Percentiles rank a stretch among this genome's conserved stretches.
These are phyloP conservation scores for Xestoiulus laeticollis DNA, from an alignment of 2,888 invertebrate genomes.

Conservation along the genomic window DNA sequence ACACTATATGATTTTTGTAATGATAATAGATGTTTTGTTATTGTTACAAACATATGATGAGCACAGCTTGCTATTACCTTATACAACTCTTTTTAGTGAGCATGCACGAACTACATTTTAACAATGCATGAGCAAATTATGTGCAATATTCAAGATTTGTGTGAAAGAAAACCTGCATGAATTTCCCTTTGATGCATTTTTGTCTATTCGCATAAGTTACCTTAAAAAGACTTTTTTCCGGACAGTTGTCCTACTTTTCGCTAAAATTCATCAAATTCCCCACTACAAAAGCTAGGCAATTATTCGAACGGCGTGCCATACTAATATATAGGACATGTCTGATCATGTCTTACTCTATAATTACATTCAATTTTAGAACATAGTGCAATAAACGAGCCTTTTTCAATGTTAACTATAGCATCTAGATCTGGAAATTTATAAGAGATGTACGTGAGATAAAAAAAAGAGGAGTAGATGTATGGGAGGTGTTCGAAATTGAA, in stretches of 20 bases:
- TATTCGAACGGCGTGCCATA: background rate
- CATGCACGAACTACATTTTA: background rate
- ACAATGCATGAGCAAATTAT: background rate
- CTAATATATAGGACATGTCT: background rate
- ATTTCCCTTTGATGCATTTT: background rate
- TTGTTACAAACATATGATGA: background rate
- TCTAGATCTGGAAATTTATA: background rate
- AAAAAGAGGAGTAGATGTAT: background rate
- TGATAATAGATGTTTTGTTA: background rate
- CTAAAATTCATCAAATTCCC: background rate
- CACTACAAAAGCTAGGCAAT: background rate
- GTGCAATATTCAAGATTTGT: background rate
- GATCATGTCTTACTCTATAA: background rate
- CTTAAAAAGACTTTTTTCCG: background rate
- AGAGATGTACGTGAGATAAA: background rate
- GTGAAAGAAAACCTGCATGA: constrained; percentile 24
- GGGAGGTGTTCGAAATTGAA: constrained; percentile 31
- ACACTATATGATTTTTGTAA: background rate
- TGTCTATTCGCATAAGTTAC: background rate
- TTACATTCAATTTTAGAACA: background rate
- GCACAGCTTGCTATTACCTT: background rate
- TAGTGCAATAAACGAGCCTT: background rate
- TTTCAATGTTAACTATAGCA: background rate
- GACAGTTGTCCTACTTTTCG: constrained; percentile 6
- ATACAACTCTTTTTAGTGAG: background rate